Evolutionary conservation across 2,113 vertebrate genomes (phyloP), one percentile per base, ranked within the genome.

Genomic region (Trogon melanurus): DNA sequence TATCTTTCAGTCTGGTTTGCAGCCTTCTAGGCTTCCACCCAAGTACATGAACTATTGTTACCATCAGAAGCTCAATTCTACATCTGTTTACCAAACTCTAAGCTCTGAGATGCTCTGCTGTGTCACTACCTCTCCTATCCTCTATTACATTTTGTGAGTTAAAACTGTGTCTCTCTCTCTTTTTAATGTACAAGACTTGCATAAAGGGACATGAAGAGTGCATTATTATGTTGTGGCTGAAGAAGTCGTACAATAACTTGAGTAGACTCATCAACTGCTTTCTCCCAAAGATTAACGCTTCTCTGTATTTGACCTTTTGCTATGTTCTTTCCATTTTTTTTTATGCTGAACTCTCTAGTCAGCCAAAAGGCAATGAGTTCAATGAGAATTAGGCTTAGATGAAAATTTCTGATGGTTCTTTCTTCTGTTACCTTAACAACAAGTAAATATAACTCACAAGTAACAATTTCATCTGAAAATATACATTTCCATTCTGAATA

Each of bases 341-440:
- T 30, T 60, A 27, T 81, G 26, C 13, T 41, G 30, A 93, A 45
- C 16, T 62, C 19, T 60, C 34, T 38, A 66, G 32, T 61, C 20
- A 76, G 69, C 17, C 80, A 87, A 69, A 88, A 80, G 18, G 7
- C 9, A 2, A 44, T 50, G n/a, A 81, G 51, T 32, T 81, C 48
- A 18, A 50, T 22, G 30, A 90, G 36, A 81, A 82, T 67, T 71
- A 45, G 38, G 8, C 66, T 91, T 90, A 75, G 29, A 50, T 64
- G 16, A 88, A 91, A 78, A 51, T 71, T 82, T 95, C 27, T 90
- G 5, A 25, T 51, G 13, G 27, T 79, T 93, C 57, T 17, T 75
- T 72, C 57, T 75, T 67, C 73, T 93, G 54, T 90, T 95, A 76
- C 71, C 76, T 69, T 94, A 93, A 94, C 85, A 91, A 86, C 72